phyloP scores from a whole-genome alignment of 2,888 invertebrate genomes.

The Timema podura region DNA sequence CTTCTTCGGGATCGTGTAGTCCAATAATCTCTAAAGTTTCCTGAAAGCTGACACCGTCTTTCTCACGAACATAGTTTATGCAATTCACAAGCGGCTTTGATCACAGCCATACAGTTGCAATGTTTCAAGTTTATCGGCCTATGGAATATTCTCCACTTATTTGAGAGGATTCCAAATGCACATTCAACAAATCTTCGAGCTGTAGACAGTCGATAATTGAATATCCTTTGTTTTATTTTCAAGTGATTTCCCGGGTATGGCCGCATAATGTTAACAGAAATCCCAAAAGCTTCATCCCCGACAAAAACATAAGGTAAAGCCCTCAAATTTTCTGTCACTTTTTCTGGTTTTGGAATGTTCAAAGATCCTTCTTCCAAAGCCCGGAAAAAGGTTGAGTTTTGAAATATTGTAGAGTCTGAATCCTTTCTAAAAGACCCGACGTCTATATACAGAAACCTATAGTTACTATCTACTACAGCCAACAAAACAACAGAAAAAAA shows the following conservation, averaged over 20 bases:
- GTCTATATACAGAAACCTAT: constrained; percentile 37
- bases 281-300: constrained; percentile 4
- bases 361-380: constrained; percentile 13
- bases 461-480: constrained; percentile 37
- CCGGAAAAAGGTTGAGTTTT: constrained; percentile 1
- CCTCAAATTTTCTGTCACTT: background rate
- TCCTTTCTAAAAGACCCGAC: constrained; percentile 37
- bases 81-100: background rate
- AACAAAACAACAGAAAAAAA: constrained; percentile 33
- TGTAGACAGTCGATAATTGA: constrained; percentile 8
- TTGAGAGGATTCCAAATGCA: constrained; percentile 6
- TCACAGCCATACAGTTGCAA: constrained; percentile 6
- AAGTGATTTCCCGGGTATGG: constrained; percentile 4
- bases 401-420: constrained; percentile 35
- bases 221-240: background rate
- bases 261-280: background rate
- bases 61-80: constrained; percentile 4
- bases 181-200: constrained; percentile 1
- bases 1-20: background rate
- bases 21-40: constrained; percentile 6
- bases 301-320: constrained; percentile 6
- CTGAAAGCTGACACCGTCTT: background rate
- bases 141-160: background rate
- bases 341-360: background rate
- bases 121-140: background rate